phyloP scores from a whole-genome alignment of 53 echinoderm and acorn worm genomes.

The Echinometra lucunter region DNA sequence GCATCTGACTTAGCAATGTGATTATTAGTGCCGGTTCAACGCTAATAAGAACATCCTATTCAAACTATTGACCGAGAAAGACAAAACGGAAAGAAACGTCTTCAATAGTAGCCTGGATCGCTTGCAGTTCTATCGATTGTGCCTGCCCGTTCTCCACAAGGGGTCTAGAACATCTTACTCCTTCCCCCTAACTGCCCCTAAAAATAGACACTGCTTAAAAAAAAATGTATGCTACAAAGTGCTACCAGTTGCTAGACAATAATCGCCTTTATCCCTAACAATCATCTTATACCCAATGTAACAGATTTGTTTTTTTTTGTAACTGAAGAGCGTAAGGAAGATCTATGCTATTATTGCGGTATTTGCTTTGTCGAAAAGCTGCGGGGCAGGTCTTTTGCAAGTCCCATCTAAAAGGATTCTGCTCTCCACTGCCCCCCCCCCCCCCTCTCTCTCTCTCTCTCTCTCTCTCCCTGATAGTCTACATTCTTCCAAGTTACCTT shows the following conservation, averaged over 20 bases:
- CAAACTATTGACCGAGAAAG: background rate
- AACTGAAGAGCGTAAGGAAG: background rate
- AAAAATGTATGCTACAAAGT: background rate
- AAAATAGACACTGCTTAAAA: too few species aligned
- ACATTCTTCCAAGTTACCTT: too few species aligned
- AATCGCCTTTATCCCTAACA: background rate
- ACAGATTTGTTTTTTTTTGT: background rate
- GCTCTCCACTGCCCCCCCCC: background rate
- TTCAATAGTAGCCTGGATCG: background rate
- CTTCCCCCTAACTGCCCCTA: too few species aligned
- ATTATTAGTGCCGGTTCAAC: slow-evolving; percentile 17
- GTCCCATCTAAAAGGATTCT: background rate
- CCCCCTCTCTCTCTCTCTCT: background rate
- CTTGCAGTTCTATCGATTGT: background rate
- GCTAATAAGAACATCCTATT: background rate
- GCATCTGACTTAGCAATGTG: background rate
- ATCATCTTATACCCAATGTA: background rate
- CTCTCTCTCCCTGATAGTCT: background rate
- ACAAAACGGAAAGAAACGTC: background rate
- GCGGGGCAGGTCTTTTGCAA: background rate
- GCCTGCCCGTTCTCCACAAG: background rate
- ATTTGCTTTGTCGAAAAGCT: background rate
- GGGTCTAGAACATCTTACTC: background rate
- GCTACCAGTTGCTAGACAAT: background rate
- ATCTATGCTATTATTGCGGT: background rate